These are phyloP conservation scores for Drymodes brunneopygia DNA, from an alignment of 2,113 vertebrate genomes.

Conservation along the genomic window DNA sequence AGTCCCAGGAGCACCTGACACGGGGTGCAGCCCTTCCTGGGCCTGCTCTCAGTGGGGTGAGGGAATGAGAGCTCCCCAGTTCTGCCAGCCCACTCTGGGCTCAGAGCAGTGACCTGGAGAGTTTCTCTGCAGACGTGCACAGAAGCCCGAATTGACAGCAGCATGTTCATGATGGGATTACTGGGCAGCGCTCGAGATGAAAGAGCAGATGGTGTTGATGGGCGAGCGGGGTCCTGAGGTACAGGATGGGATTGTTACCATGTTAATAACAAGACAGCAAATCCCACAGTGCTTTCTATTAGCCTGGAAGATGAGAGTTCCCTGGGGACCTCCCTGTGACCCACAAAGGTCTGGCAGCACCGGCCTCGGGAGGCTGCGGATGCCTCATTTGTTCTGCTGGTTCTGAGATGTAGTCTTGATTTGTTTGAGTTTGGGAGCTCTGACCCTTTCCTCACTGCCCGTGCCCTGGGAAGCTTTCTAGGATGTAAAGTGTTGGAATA, in stretches of 20 bases:
- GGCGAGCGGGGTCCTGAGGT: neutral
- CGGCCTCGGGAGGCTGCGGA: neutral
- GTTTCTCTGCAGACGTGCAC: neutral
- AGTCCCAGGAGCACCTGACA: fast-evolving
- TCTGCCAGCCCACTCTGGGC: neutral
- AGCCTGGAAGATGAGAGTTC: neutral
- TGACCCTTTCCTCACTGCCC: neutral
- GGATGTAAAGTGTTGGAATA: neutral
- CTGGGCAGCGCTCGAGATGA: neutral
- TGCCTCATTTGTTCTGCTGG: neutral
- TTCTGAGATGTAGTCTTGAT: neutral
- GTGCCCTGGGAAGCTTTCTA: neutral
- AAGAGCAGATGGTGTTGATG: constrained; percentile 58
- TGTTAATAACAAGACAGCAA: constrained; percentile 39
- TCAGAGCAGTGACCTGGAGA: neutral
- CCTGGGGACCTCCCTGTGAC: neutral
- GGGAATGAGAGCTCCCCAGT: fast-evolving
- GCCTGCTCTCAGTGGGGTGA: neutral
- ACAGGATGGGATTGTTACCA: constrained; percentile 24
- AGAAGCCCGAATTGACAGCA: neutral
- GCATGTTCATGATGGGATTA: neutral
- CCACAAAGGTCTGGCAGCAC: neutral
- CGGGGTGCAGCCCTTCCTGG: neutral
- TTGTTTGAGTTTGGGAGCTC: neutral
- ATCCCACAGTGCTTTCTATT: neutral